Percentiles rank a stretch among this genome's conserved stretches.
Evolutionary conservation across 1,140 invertebrate genomes (phyloP).

Genomic region (Lethocerus indicus): DNA sequence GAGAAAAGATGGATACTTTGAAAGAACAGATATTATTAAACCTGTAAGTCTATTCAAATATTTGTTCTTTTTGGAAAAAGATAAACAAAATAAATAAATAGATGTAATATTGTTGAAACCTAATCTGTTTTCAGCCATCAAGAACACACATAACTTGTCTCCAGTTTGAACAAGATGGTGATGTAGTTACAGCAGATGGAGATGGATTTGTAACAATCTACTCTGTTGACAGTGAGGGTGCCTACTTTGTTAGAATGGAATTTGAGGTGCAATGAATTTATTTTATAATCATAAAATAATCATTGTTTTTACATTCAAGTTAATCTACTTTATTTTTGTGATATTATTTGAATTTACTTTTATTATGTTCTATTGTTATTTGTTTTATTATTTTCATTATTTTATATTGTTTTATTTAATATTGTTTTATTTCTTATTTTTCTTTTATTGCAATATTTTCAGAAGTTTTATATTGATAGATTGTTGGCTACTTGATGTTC

Average conservation of each 20-base stretch:
- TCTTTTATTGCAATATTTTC: no score
- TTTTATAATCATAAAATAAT: neutral
- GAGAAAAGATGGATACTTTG: conserved; percentile 74
- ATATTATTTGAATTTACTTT: neutral
- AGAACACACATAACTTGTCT: conserved; percentile 66
- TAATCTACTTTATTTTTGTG: neutral
- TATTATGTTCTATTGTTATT: neutral
- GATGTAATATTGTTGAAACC: no score
- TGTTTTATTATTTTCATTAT: no score
- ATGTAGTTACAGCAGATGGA: conserved; percentile 84
- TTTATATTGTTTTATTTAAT: no score
- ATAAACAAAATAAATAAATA: no score
- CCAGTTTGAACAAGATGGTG: conserved; percentile 83
- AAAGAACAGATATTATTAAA: conserved; percentile 72
- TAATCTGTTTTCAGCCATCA: conserved; percentile 37
- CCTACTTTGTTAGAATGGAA: conserved; percentile 72
- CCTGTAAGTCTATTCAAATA: conserved; percentile 32
- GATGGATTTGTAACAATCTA: conserved; percentile 91
- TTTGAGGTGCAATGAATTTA: conserved; percentile 39
- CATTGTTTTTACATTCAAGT: neutral
- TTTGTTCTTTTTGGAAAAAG: neutral
- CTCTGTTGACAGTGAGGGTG: conserved; percentile 70
- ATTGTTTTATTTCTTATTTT: no score
- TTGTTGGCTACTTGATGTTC: no score
- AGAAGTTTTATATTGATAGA: no score